Base-by-base conservation (phyloP, 2,888 invertebrate genomes). In the Tetanocera ferruginea region DNA sequence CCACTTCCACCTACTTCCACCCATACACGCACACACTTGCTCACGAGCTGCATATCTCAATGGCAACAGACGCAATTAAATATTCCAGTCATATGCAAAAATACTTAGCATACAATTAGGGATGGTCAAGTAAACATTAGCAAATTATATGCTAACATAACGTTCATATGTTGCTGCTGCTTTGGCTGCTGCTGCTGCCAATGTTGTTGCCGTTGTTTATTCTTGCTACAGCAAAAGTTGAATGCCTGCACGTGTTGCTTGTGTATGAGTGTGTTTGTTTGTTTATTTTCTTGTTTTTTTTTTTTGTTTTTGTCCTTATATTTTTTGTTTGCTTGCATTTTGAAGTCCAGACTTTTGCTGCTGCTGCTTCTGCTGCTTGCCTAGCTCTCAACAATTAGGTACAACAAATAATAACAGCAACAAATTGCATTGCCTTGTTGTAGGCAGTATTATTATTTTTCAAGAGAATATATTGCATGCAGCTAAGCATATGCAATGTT, bases 61-160 rank as follows among this genome's bases (percentile, higher is more conserved):
- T 60, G 74, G 31, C 49, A 76, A 64, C 69, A 67, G 74, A 67
- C 57, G 82, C 80, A 82, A 81, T 83, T 81, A 82, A 81, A 82
- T 81, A 83, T 83, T 81, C 81, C 77, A 78, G 81, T 81, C 83
- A 81, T 80, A 80, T 77, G 80, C 74, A 80, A 83, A 82, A 84
- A 84, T 84, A 82, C 84, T 85, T 86, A 85, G 84, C 86, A 85
- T 85, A 82, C 84, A 84, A 86, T 85, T 85, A 86, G 82, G 83
- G 82, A 82, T 81, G 86, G 86, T 86, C 86, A 85, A 84, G 84
- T 85, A 85, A 86, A 86, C 86, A 86, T 84, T 83, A 83, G 82
- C 84, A 85, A 85, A 86, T 86, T 85, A 85, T 85, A 85, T 84
- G 84, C 84, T 82, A 84, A 85, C 85, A 83, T 83, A 82, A 81